Base-by-base conservation (phyloP, 2,888 invertebrate species). In the Dicyrtomina minuta region DNA sequence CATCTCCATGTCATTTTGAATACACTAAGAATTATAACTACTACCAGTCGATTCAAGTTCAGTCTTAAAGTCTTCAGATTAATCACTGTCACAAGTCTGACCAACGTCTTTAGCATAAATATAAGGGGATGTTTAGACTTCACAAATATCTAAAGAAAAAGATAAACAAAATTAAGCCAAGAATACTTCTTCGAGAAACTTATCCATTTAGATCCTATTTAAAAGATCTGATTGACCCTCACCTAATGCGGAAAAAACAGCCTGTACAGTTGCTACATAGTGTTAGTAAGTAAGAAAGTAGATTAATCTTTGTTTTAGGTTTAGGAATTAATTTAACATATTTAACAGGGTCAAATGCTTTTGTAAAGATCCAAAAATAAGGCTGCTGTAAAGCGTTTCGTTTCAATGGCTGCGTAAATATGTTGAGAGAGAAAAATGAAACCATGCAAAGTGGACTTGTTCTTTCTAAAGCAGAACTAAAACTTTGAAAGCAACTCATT, bases 101-200 rank as follows among this genome's bases (percentile, higher is more conserved):
- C 33, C 33, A 5, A 33, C 33, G 8, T 33, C 8, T 5, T 33
- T 8, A 33, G 33, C 33, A 33, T 33, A 33, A 5, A 33, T 5
- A 33, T 3, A 33, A 33, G 33, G n/a, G n/a, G n/a, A 33, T 33
- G 8, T 3, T 33, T 5, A n/a, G n/a, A n/a, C n/a, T n/a, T n/a
- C n/a, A 46, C 60, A 46, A 20, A 74, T 65, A n/a, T 70, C 70
- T 65, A 22, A 71, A 70, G 62, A 55, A 73, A 0, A 68, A 5
- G 1, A 64, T 51, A 61, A 66, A 73, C 12, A 67, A 13, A 10
- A 73, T 27, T 5, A n/a, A n/a, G n/a, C 71, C 73, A 17, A 73
- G 17, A 5, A 46, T 22, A 4, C 27, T 27, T 0, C 73, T 71
- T 12, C 60, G 56, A 2, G 66, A 58, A 12, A 62, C 58, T 5